Conservation (phyloP, 2,888 invertebrate genomes). For the Agapostemon virescens region DNA sequence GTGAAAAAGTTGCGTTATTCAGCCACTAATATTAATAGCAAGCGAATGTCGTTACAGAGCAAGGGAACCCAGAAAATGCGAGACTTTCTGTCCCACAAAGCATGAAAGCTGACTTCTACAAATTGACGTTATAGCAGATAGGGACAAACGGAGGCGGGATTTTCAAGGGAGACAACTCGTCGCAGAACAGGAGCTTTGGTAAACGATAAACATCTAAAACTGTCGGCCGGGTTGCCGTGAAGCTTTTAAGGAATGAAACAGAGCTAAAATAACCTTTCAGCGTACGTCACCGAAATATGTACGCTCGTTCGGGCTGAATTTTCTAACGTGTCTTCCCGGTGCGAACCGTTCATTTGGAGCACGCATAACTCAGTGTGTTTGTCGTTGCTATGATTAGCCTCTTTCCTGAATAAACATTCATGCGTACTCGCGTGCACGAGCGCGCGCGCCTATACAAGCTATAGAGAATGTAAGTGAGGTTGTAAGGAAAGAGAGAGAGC, state of each 20-base stretch:
- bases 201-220: conserved; percentile 26
- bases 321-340: conserved; percentile 32
- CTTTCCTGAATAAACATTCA: conserved; percentile 45
- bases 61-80: not conserved
- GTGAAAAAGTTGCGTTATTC: not conserved
- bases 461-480: not conserved
- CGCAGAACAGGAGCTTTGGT: not conserved
- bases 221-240: not conserved
- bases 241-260: conserved; percentile 18
- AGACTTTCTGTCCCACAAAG: not conserved
- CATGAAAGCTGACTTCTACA: not conserved
- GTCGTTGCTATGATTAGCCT: conserved; percentile 64
- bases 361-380: conserved; percentile 50
- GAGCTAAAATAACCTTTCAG: conserved; percentile 34
- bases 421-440: conserved; percentile 16
- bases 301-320: conserved; percentile 13
- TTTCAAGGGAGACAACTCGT: not conserved
- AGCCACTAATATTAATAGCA: not conserved
- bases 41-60: not conserved
- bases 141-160: not conserved
- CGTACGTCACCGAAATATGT: conserved; percentile 26
- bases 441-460: not conserved
- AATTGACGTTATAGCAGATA: not conserved
- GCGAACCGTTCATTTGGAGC: conserved; percentile 38
- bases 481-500: not conserved